Evolutionary conservation across 2,113 vertebrate species (phyloP), one percentile per base, ranked within the genome.

Genomic region (Plestiodon gilberti): DNA sequence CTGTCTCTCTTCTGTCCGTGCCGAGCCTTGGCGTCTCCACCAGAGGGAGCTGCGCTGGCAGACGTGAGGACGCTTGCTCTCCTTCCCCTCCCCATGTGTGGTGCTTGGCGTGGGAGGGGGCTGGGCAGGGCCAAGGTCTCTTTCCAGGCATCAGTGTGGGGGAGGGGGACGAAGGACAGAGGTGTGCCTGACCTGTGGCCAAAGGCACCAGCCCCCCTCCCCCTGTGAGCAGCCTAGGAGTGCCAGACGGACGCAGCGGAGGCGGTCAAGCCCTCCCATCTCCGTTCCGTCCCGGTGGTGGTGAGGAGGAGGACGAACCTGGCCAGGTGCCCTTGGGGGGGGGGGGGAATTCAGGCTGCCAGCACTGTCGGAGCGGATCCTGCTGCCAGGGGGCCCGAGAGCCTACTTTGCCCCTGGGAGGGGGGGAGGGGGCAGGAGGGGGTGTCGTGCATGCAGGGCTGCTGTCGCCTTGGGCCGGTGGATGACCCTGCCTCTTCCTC

Each of bases 31-130:
- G 79, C 93, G 59, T 81, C 94, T 94, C 93, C 94, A 95, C 38
- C 97, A 97, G 97, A 97, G 96, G 95, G 95, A 96, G 92, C 96
- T 97, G 81, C 96, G 96, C 95, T 94, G 96, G 95, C 95, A 94
- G 92, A 96, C 96, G 95, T 92, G 94, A 95, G 95, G 1, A 4
- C 64, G 84, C 79, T 84, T 95, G 94, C 92, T 94, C 78, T 90
- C 89, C 22, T 20, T 52, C 69, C 22, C 30, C 30, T 73, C 84
- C 77, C 57, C 35, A 67, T 62, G 30, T 73, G 69, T 33, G 40
- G 67, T 20, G 67, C 67, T 80, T 33, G 15, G 25, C 25, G 43
- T 73, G 55, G 35, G 64, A 14, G 35, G 11, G 75, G 48, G 40
- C 20, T 14, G 43, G 80, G 30, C 11, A 28, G n/a, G 17, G 78